Percentiles rank a stretch among this genome's conserved stretches.
These are phyloP conservation scores for Grallaria varia DNA, from an alignment of 2,113 vertebrate genomes.

Conservation along the genomic window DNA sequence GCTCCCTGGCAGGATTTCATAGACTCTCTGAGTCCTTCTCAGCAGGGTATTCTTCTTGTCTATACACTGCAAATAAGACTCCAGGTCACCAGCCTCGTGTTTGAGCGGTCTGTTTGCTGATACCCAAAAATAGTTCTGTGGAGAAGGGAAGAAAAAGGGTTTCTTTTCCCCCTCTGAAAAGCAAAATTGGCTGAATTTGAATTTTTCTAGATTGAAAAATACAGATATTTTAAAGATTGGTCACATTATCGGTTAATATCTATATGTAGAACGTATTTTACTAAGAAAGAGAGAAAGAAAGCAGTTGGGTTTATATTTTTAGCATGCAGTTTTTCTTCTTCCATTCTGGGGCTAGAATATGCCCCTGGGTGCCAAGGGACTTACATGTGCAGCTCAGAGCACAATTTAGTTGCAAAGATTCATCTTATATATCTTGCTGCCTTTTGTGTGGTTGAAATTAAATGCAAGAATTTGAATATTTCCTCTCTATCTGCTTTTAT, in stretches of 20 bases:
- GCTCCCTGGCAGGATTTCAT: constrained; percentile 49
- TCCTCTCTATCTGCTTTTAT: neutral
- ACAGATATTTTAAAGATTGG: neutral
- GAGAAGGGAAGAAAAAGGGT: neutral
- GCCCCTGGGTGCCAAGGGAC: neutral
- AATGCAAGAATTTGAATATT: neutral
- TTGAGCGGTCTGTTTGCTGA: neutral
- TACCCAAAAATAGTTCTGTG: neutral
- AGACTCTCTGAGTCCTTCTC: constrained; percentile 40
- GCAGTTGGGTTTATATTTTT: neutral
- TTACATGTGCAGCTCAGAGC: neutral
- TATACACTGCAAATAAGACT: neutral
- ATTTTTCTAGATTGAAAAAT: neutral
- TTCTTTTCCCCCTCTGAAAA: neutral
- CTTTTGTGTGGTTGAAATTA: neutral
- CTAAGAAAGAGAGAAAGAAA: neutral
- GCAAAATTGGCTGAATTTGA: neutral
- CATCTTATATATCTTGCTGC: neutral
- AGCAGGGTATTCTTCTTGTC: constrained; percentile 56
- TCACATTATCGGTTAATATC: neutral
- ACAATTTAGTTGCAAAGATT: neutral
- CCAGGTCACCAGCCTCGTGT: neutral
- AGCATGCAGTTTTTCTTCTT: neutral
- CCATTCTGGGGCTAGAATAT: neutral
- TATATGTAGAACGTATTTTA: neutral